These are phyloP conservation scores for Sturmia bella DNA, from an alignment of 2,888 invertebrate species.

Conservation along the genomic window DNA sequence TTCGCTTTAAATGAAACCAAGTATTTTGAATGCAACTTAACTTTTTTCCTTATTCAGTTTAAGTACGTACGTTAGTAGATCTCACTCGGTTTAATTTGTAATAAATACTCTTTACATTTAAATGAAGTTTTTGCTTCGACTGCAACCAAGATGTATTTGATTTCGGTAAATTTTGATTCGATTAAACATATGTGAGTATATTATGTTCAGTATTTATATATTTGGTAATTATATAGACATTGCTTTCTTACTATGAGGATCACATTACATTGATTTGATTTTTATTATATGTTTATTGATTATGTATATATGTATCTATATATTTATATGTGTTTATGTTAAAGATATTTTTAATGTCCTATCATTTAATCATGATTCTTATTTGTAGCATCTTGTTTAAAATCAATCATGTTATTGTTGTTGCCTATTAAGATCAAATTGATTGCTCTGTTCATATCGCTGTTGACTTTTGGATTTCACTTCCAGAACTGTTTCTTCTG, in stretches of 20 bases:
- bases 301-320: conserved; percentile 36
- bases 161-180: conserved; percentile 55
- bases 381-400: conserved; percentile 40
- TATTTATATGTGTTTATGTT: conserved; percentile 26
- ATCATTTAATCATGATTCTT: conserved; percentile 63
- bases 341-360: conserved; percentile 36
- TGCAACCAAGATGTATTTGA: conserved; percentile 42
- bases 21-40: conserved; percentile 31
- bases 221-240: conserved; percentile 41
- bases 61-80: conserved; percentile 21
- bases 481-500: conserved; percentile 46
- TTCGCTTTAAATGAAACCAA: conserved; percentile 29
- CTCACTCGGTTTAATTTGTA: conserved; percentile 50
- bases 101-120: conserved; percentile 32
- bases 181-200: conserved; percentile 12
- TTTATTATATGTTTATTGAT: no score
- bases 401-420: conserved; percentile 57
- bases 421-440: conserved; percentile 59
- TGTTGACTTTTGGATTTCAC: conserved; percentile 44
- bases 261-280: conserved; percentile 64
- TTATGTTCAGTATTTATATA: conserved; percentile 27
- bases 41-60: conserved; percentile 21
- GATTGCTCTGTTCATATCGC: conserved; percentile 34
- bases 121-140: conserved; percentile 5
- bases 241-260: conserved; percentile 61